A percentile compares a stretch with the other conserved stretches of the same genome.
Evolutionary conservation across 2,113 vertebrate species (phyloP).

Genomic region (Ariopsis seemanni): DNA sequence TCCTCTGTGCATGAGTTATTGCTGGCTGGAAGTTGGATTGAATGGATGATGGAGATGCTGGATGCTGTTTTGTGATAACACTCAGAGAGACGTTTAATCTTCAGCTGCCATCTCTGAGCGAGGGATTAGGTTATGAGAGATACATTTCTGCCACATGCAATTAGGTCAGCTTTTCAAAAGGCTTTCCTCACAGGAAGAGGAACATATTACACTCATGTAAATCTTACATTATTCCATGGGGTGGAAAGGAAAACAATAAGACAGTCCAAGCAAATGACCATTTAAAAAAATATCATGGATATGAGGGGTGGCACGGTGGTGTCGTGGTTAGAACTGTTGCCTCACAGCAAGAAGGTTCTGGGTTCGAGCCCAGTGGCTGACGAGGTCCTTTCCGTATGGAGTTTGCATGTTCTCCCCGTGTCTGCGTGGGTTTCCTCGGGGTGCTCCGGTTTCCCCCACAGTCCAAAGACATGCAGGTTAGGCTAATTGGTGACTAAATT

Average conservation of each 20-base stretch:
- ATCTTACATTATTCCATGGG: not conserved
- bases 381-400: too few species aligned
- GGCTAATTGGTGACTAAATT: too few species aligned
- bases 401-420: too few species aligned
- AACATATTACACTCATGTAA: not conserved
- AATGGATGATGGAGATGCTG: slow-evolving; percentile 21
- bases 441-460: too few species aligned
- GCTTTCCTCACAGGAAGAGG: not conserved
- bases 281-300: not conserved
- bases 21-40: slow-evolving; percentile 26
- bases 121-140: slow-evolving; percentile 11
- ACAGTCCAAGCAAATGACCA: not conserved
- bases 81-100: slow-evolving; percentile 29
- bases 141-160: slow-evolving; percentile 24
- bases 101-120: slow-evolving; percentile 16
- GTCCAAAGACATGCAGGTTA: too few species aligned
- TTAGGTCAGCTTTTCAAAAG: not conserved
- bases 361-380: too few species aligned
- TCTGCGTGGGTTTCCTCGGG: too few species aligned
- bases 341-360: too few species aligned
- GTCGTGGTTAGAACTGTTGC: too few species aligned
- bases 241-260: not conserved
- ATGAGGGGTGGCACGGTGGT: too few species aligned
- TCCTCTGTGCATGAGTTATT: slow-evolving; percentile 47
- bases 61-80: slow-evolving; percentile 12